These are phyloP conservation scores for Liopterus haemorrhoidalis DNA, from an alignment of 2,888 invertebrate species.

Conservation along the genomic window DNA sequence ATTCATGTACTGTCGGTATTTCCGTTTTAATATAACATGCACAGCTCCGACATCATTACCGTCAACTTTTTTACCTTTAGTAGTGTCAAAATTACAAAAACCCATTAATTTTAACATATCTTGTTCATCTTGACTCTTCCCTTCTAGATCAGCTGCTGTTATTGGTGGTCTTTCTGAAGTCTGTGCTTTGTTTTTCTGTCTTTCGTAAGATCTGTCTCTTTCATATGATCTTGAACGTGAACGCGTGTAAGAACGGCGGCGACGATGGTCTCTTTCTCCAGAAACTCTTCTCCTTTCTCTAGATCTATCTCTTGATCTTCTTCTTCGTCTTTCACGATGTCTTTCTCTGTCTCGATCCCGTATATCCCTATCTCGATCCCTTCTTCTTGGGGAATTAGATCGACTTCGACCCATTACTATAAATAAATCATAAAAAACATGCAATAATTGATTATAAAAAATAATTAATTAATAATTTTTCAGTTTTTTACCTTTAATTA, in stretches of 20 bases:
- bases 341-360: conserved; percentile 48
- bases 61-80: conserved; percentile 92
- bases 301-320: conserved; percentile 46
- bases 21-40: conserved; percentile 90
- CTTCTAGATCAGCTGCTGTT: conserved; percentile 80
- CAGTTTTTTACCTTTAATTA: too few species aligned
- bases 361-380: conserved; percentile 46
- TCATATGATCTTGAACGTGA: conserved; percentile 39
- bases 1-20: conserved; percentile 99
- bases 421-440: conserved; percentile 28
- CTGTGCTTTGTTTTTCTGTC: conserved; percentile 41
- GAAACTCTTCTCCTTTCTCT: conserved; percentile 46
- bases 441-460: neutral
- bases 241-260: conserved; percentile 44
- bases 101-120: conserved; percentile 97
- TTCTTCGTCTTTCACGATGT: conserved; percentile 43
- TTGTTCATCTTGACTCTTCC: conserved; percentile 84
- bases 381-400: conserved; percentile 49
- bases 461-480: neutral
- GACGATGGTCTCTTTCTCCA: conserved; percentile 43
- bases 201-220: conserved; percentile 35
- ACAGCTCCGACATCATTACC: conserved; percentile 93
- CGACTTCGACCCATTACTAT: conserved; percentile 58
- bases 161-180: conserved; percentile 57
- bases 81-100: conserved; percentile 91